A percentile compares a stretch with the other conserved stretches of the same genome.
Evolutionary conservation across 2,888 invertebrate genomes (phyloP).

Genomic region (Drosophila niveifrons): DNA sequence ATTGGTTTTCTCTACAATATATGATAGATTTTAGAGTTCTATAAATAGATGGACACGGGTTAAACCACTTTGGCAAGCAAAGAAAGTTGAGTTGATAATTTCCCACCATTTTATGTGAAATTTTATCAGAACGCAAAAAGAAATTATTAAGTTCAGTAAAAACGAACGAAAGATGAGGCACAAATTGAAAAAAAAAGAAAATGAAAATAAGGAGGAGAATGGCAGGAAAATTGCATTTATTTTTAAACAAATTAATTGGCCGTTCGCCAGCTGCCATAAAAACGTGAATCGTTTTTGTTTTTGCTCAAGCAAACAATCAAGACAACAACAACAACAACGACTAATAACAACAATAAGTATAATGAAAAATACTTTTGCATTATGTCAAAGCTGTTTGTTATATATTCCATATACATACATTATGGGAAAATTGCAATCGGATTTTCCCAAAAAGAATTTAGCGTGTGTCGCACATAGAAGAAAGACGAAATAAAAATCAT

Average conservation of each 20-base stretch:
- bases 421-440: conserved; percentile 40
- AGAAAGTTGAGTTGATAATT: conserved; percentile 22
- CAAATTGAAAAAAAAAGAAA: conserved; percentile 10
- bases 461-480: conserved; percentile 15
- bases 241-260: conserved; percentile 80
- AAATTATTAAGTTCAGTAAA: conserved; percentile 27
- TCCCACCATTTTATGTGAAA: conserved; percentile 10
- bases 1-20: conserved; percentile 6
- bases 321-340: conserved; percentile 16
- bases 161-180: conserved; percentile 10
- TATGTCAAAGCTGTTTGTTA: conserved; percentile 44
- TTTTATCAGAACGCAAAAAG: conserved; percentile 50
- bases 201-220: conserved; percentile 23
- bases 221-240: conserved; percentile 69
- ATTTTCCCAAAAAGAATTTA: conserved; percentile 40
- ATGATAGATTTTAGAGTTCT: neutral
- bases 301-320: conserved; percentile 31
- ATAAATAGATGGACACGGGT: neutral
- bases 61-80: conserved; percentile 5
- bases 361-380: conserved; percentile 46
- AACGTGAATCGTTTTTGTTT: conserved; percentile 74
- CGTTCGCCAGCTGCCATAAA: conserved; percentile 74
- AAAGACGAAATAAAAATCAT: conserved; percentile 18
- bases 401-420: conserved; percentile 19
- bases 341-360: conserved; percentile 26